phyloP scores from a whole-genome alignment of 2,888 invertebrate genomes.

The Achlya flavicornis region DNA sequence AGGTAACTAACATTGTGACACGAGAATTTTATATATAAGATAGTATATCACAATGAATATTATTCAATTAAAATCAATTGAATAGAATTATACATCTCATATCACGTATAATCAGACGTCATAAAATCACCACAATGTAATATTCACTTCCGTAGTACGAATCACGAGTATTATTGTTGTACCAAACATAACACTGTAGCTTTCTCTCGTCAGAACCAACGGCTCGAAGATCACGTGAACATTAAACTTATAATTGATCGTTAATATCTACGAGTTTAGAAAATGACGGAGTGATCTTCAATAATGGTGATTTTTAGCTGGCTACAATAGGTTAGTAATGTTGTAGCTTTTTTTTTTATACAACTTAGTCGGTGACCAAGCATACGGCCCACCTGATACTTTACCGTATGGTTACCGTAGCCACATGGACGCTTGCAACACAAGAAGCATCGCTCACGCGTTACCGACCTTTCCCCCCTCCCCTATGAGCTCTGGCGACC shows the following conservation, averaged over 20 bases:
- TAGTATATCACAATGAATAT: no score
- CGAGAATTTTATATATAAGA: no score
- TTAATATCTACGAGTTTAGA: background rate
- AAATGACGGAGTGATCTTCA: background rate
- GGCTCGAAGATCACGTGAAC: background rate
- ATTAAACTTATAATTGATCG: background rate
- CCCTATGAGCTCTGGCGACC: no score
- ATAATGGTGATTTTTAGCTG: background rate
- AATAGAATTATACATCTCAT: background rate
- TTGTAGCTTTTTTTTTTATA: no score
- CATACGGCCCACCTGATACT: no score
- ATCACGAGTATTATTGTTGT: slow-evolving; percentile 10
- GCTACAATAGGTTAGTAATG: background rate
- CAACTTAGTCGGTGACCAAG: no score
- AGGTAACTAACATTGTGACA: no score
- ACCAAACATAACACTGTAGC: slow-evolving; percentile 10
- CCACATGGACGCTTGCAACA: no score
- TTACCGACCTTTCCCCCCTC: no score
- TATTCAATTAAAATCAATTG: background rate
- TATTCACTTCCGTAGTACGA: background rate
- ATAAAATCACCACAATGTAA: background rate
- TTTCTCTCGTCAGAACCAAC: slow-evolving; percentile 8
- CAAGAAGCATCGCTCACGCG: no score
- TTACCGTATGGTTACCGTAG: no score
- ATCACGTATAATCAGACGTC: background rate